Base-by-base conservation (phyloP, 2,113 vertebrate genomes). In the Agelaius tricolor region DNA sequence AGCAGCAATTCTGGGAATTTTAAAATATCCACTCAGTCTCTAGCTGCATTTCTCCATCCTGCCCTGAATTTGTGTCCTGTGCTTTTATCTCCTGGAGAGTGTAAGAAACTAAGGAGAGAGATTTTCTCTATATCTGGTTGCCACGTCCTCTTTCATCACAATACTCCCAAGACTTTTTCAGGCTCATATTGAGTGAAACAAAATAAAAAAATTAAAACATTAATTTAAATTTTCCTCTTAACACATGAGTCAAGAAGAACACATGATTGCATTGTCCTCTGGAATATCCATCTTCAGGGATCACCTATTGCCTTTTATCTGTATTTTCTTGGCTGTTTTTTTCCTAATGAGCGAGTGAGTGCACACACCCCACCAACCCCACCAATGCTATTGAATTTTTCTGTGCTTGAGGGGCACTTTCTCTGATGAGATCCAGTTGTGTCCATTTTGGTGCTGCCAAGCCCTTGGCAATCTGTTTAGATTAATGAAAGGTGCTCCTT, bases 401-500 rank as follows among this genome's bases (percentile, higher is more conserved):
- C 18, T 73, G 58, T 18, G 72, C 94, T 81, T 10, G 54, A 96
- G 90, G 90, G 93, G 58, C 89, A 94, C 88, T 96, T 88, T 67
- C 75, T 79, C 87, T 97, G 98, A 98, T 97, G 95, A 97, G 96
- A 98, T 98, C 96, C 97, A 97, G 97, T 98, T 98, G 96, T 93
- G 87, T 84, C 95, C 84, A 73, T 97, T 92, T 95, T 91, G 97
- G 94, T 91, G 52, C 93, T 93, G 92, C 44, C 76, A 96, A 94
- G 97, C 96, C 97, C 87, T 94, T 97, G 94, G 97, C 97, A 95
- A 80, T 96, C 95, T 96, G 76, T 87, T 97, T 74, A 89, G 96
- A 97, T 97, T 95, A 98, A 98, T 97, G 96, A 98, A 98, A 98
- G 96, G 95, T 97, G 86, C 83, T 95, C 91, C 97, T 96, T 98